Percentiles rank a stretch among this genome's conserved stretches.
phyloP scores from a whole-genome alignment of 2,888 invertebrate species.

The Pecten maximus region DNA sequence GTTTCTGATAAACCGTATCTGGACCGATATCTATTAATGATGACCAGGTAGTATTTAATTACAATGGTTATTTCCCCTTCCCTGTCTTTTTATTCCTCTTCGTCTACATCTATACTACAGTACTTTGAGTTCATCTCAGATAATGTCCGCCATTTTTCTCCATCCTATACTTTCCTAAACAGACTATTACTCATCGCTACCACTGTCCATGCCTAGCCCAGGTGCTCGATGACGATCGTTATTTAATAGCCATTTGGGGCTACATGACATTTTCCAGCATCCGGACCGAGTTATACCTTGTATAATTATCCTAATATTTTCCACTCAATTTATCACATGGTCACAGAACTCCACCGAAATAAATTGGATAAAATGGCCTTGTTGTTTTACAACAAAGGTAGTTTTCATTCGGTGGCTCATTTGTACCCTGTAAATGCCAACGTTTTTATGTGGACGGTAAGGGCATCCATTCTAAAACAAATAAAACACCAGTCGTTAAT shows the following conservation, averaged over 20 bases:
- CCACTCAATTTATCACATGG: conserved; percentile 22
- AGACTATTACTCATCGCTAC: background rate
- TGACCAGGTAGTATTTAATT: too few species aligned
- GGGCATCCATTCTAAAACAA: background rate
- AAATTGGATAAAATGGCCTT: background rate
- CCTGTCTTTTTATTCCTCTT: background rate
- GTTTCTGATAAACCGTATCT: too few species aligned
- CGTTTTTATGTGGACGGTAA: background rate
- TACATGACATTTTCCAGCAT: conserved; percentile 27
- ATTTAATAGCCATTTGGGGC: conserved; percentile 33
- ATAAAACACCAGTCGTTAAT: background rate
- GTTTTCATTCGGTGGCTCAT: background rate
- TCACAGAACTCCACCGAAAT: background rate
- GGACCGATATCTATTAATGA: too few species aligned
- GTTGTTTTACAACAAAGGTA: conserved; percentile 16
- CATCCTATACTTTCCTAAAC: background rate
- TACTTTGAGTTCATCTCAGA: background rate
- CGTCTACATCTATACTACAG: too few species aligned
- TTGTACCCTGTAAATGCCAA: background rate
- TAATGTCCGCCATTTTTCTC: background rate
- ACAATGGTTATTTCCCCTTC: background rate
- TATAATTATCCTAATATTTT: conserved; percentile 31
- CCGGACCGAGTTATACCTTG: conserved; percentile 22
- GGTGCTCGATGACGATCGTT: background rate
- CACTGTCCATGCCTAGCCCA: background rate